phyloP scores from a whole-genome alignment of 1,140 invertebrate species.

The Adoxophyes honmai region DNA sequence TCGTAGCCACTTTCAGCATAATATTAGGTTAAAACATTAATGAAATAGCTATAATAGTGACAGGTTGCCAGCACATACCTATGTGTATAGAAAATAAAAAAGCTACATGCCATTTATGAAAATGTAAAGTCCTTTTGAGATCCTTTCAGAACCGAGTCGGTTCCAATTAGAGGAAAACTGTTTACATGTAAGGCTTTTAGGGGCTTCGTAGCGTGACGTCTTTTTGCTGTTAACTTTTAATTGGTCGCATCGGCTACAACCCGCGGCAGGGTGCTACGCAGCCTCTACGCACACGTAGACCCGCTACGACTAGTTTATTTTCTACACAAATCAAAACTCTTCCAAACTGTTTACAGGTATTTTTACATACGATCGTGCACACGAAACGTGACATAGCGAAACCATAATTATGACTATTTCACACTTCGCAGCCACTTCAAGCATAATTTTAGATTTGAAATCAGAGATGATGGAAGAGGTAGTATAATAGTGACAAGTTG shows the following conservation, averaged over 20 bases:
- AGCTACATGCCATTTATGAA: too few relatives aligned
- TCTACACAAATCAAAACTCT: not conserved
- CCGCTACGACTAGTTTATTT: not conserved
- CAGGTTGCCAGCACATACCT: too few relatives aligned
- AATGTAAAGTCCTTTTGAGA: not conserved
- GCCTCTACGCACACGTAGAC: not conserved
- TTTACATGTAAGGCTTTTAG: conserved; percentile 4
- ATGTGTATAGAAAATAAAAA: too few relatives aligned
- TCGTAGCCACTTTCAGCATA: too few relatives aligned
- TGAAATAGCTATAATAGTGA: too few relatives aligned
- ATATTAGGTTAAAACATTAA: too few relatives aligned
- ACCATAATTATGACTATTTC: too few relatives aligned
- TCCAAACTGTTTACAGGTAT: not conserved
- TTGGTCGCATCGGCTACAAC: not conserved
- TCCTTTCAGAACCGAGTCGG: not conserved
- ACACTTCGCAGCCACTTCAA: too few relatives aligned
- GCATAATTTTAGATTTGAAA: too few relatives aligned
- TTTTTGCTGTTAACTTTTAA: conserved; percentile 15
- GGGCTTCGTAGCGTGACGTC: not conserved
- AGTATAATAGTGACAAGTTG: too few relatives aligned
- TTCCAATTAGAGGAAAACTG: conserved; percentile 5
- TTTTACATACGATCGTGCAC: not conserved
- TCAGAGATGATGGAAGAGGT: too few relatives aligned
- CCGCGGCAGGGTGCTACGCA: not conserved
- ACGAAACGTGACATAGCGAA: too few relatives aligned